A percentile compares a stretch with the other conserved stretches of the same genome.
phyloP scores from a whole-genome alignment of 2,888 invertebrate species.

The Siphlonurus alternatus region DNA sequence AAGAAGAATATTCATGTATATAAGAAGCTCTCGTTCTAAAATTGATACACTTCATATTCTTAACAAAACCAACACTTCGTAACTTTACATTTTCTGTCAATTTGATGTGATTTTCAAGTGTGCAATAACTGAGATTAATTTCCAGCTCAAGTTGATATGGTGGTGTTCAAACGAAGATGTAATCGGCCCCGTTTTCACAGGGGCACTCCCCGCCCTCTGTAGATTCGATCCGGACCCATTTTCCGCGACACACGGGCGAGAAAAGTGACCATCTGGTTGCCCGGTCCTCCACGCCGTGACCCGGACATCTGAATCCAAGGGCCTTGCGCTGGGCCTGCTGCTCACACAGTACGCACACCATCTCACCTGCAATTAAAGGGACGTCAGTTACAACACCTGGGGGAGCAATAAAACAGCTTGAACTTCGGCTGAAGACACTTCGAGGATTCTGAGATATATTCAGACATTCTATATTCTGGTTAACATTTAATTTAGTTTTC shows the following conservation, averaged over 20 bases:
- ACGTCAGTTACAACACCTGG: slow-evolving; percentile 6
- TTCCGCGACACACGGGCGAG: slow-evolving; percentile 76
- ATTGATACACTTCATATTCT: too few relatives aligned
- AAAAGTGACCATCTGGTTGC: slow-evolving; percentile 70
- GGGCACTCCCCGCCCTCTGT: slow-evolving; percentile 20
- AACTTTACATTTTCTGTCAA: too few relatives aligned
- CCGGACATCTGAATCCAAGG: slow-evolving; percentile 63
- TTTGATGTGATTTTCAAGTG: too few relatives aligned
- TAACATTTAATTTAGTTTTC: too few relatives aligned
- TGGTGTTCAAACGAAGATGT: slow-evolving; percentile 23
- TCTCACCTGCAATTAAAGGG: slow-evolving; percentile 37
- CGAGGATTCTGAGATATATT: not conserved
- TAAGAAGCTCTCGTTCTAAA: too few relatives aligned
- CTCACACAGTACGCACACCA: slow-evolving; percentile 68
- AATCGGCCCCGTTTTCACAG: slow-evolving; percentile 22
- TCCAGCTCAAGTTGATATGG: too few relatives aligned
- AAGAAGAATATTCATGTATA: too few relatives aligned
- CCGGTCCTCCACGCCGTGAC: slow-evolving; percentile 61
- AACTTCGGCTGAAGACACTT: too few relatives aligned
- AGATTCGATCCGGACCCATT: slow-evolving; percentile 48
- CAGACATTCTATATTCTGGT: not conserved
- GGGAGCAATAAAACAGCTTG: not conserved
- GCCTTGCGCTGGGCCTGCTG: slow-evolving; percentile 59
- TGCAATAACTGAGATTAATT: too few relatives aligned
- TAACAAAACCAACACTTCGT: too few relatives aligned